Conservation (phyloP, 64 coral and sea anemone genomes). For the Hydrozoanthus tunicans region DNA sequence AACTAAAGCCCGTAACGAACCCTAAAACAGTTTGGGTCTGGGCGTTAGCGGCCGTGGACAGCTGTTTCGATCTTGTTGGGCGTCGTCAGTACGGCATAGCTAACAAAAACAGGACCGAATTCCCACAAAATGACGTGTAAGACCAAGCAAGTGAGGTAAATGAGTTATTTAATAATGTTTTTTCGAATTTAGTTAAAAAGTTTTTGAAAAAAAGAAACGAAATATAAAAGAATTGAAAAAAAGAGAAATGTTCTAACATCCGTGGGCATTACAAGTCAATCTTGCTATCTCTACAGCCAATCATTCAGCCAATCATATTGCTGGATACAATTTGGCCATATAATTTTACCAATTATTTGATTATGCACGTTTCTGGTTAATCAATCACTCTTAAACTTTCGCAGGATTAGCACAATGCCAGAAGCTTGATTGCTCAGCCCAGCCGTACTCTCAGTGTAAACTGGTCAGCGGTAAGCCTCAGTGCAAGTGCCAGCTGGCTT, state of each 20-base stretch:
- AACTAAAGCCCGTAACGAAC: no score
- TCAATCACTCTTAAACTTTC: no score
- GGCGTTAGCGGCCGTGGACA: no score
- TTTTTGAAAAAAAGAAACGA: no score
- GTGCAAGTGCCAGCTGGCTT: conserved; percentile 31
- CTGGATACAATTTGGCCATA: not conserved
- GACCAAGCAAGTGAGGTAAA: not conserved
- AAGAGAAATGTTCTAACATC: no score
- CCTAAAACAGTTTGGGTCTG: no score
- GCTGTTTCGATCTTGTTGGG: not conserved
- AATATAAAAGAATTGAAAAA: no score
- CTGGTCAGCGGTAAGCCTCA: conserved; percentile 35
- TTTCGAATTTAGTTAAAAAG: not conserved
- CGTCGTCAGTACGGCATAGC: not conserved
- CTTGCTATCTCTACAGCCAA: no score
- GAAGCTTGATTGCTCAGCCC: conserved; percentile 16
- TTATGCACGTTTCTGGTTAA: not conserved
- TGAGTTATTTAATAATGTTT: not conserved
- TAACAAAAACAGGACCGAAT: not conserved
- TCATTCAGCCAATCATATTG: no score
- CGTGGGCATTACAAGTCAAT: no score
- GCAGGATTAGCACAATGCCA: not conserved
- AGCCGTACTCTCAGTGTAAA: conserved; percentile 24
- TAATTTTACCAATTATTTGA: not conserved
- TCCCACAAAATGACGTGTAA: not conserved